Evolutionary conservation across 2,888 invertebrate genomes (phyloP).

Genomic region (Cataglyphis albicans): DNA sequence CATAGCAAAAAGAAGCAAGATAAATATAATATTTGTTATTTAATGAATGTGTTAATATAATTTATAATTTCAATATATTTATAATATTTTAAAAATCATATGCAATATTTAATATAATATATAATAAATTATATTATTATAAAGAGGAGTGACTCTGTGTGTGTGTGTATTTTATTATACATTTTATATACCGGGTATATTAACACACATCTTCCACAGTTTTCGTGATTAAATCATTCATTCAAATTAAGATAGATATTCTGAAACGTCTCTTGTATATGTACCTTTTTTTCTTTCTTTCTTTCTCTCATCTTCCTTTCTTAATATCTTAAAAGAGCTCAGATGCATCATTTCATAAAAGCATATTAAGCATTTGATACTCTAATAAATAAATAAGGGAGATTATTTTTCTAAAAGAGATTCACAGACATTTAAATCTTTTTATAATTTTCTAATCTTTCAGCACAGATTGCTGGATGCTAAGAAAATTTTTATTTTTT

Average conservation of each 20-base stretch:
- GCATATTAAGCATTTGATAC: background rate
- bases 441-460: background rate
- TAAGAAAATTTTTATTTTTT: background rate
- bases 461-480: background rate
- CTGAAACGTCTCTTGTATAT: background rate
- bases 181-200: background rate
- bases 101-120: constrained; percentile 12
- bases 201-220: too few species aligned
- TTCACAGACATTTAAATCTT: background rate
- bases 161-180: background rate
- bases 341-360: background rate
- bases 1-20: background rate
- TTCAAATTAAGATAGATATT: constrained; percentile 1
- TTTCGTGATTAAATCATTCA: background rate
- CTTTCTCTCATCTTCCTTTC: too few species aligned
- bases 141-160: background rate
- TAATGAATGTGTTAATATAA: background rate
- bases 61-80: background rate
- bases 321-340: too few species aligned
- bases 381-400: background rate
- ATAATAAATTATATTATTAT: background rate
- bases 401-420: background rate
- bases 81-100: background rate
- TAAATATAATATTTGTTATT: background rate
- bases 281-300: background rate